These are phyloP conservation scores for Hydrophis major DNA, from an alignment of 2,797 vertebrate genomes.

Conservation along the genomic window DNA sequence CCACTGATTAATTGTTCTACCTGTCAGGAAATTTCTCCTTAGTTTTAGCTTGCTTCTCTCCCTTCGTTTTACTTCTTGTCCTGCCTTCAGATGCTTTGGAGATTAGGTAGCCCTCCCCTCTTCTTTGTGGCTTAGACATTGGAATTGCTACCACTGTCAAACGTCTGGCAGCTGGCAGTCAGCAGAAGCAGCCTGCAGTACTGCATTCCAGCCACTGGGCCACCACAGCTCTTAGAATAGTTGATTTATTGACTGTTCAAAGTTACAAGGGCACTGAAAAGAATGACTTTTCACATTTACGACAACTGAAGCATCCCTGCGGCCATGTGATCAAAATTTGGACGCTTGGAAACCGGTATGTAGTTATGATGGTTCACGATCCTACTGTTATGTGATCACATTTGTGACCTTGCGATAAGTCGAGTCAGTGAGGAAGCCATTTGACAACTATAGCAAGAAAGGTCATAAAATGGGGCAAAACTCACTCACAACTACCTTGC, in stretches of 20 bases:
- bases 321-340: background rate
- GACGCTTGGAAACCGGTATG: background rate
- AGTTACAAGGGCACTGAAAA: background rate
- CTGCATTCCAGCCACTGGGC: too few relatives aligned
- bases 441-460: background rate
- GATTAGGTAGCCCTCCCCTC: too few relatives aligned
- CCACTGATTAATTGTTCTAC: too few relatives aligned
- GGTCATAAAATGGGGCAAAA: background rate
- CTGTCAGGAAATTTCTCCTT: too few relatives aligned
- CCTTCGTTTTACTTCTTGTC: too few relatives aligned
- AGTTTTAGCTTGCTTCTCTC: too few relatives aligned
- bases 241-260: background rate
- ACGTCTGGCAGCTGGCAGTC: too few relatives aligned
- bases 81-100: too few relatives aligned
- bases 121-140: too few relatives aligned
- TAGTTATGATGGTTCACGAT: background rate
- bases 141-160: too few relatives aligned
- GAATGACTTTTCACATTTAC: background rate
- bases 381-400: background rate
- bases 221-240: background rate
- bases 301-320: background rate
- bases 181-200: too few relatives aligned
- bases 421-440: background rate
- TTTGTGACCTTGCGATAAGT: background rate
- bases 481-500: background rate